Percentiles rank a stretch among this genome's conserved stretches.
Evolutionary conservation across 2,888 invertebrate genomes (phyloP).

Genomic region (Desoria tigrina): DNA sequence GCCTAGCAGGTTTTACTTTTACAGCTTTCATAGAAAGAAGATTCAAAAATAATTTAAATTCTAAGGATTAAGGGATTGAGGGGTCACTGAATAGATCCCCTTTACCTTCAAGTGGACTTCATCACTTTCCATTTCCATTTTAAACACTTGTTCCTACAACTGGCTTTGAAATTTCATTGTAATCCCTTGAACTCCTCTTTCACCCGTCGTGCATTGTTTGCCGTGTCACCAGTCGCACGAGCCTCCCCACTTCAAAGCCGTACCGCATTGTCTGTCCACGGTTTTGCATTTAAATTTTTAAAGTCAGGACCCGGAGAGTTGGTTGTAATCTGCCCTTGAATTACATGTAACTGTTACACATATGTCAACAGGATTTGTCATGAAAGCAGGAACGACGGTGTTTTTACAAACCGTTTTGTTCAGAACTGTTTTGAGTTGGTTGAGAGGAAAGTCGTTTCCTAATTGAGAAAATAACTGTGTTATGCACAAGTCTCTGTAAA

Average conservation of each 20-base stretch:
- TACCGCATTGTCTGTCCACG: not conserved
- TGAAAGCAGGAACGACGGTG: too few relatives aligned
- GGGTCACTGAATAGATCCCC: slow-evolving; percentile 31
- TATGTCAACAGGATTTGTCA: too few relatives aligned
- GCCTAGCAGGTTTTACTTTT: slow-evolving; percentile 4
- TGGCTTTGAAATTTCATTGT: not conserved
- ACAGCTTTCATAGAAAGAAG: not conserved
- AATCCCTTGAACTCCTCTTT: slow-evolving; percentile 4
- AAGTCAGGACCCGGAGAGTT: not conserved
- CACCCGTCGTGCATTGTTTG: slow-evolving; percentile 7
- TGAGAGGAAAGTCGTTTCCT: too few relatives aligned
- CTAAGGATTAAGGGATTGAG: slow-evolving; percentile 17
- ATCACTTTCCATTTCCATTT: slow-evolving; percentile 7
- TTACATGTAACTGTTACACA: too few relatives aligned
- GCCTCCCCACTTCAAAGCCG: slow-evolving; percentile 1
- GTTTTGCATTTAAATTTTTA: not conserved
- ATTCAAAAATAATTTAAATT: slow-evolving; percentile 5
- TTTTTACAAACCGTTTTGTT: too few relatives aligned
- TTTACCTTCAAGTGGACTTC: slow-evolving; percentile 9
- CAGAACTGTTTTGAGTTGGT: too few relatives aligned
- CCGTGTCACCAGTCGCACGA: slow-evolving; percentile 5
- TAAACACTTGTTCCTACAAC: not conserved
- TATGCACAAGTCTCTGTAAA: too few relatives aligned
- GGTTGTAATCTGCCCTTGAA: too few relatives aligned
- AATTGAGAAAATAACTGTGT: too few relatives aligned